These are phyloP conservation scores for Ploceus nigricollis DNA, from an alignment of 2,113 vertebrate genomes.

Conservation along the genomic window DNA sequence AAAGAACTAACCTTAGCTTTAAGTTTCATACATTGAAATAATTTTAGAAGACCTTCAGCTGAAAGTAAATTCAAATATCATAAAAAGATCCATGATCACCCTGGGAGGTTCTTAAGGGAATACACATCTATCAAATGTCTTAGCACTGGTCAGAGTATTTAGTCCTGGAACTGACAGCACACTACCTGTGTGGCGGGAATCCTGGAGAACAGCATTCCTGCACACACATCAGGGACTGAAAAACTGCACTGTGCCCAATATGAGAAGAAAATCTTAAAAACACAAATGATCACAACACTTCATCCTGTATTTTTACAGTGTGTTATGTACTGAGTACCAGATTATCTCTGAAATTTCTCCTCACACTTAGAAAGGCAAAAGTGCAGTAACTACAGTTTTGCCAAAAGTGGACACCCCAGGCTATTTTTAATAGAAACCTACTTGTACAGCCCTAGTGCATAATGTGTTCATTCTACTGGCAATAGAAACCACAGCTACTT, in stretches of 20 bases:
- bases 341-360: background rate
- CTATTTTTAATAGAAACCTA: background rate
- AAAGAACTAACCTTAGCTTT: background rate
- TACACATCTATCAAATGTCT: background rate
- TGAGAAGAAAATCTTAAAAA: background rate
- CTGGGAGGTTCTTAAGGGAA: background rate
- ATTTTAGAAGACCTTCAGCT: background rate
- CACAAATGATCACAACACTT: background rate
- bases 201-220: background rate
- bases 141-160: background rate
- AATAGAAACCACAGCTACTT: constrained; percentile 7
- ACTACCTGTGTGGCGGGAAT: fast-evolving
- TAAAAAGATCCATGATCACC: background rate
- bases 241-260: background rate
- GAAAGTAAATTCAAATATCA: background rate
- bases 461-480: background rate
- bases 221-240: background rate
- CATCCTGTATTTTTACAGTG: background rate
- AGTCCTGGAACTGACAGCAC: background rate
- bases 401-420: background rate
- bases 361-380: background rate
- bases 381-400: background rate
- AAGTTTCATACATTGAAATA: background rate
- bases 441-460: background rate
- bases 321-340: background rate